These are phyloP conservation scores for Anoplolepis gracilipes DNA, from an alignment of 1,140 invertebrate species.

Conservation along the genomic window DNA sequence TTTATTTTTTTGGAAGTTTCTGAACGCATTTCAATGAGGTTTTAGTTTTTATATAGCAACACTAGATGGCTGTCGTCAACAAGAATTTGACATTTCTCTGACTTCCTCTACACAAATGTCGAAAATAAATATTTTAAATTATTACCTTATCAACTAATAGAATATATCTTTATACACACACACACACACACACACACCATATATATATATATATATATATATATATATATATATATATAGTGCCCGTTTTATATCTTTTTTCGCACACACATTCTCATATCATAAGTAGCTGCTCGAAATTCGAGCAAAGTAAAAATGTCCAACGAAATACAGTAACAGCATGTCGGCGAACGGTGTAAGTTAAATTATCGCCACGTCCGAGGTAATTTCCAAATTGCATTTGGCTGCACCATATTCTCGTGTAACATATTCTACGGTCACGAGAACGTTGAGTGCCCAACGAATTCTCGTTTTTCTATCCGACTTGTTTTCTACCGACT, in stretches of 20 bases:
- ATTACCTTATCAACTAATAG: too few species aligned
- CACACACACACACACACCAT: too few species aligned
- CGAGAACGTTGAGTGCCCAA: constrained; percentile 39
- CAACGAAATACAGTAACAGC: constrained; percentile 23
- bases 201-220: not conserved
- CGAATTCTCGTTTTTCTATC: constrained; percentile 40
- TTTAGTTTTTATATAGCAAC: too few species aligned
- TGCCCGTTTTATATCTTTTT: constrained; percentile 21
- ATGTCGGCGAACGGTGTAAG: constrained; percentile 16
- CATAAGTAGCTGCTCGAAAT: constrained; percentile 32
- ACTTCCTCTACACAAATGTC: not conserved
- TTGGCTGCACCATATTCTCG: constrained; percentile 44
- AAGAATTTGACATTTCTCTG: too few species aligned
- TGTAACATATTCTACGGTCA: constrained; percentile 33
- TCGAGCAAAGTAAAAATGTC: constrained; percentile 34
- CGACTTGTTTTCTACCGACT: not conserved
- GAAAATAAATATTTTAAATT: too few species aligned
- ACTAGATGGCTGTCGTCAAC: too few species aligned
- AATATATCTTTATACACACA: too few species aligned
- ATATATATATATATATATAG: not conserved
- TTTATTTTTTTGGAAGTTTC: too few species aligned
- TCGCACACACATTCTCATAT: constrained; percentile 10
- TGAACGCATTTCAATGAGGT: too few species aligned
- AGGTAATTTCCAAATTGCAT: constrained; percentile 58
- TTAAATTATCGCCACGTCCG: constrained; percentile 42